Conservation (phyloP, 2,888 invertebrate genomes). For the Limnephilus lunatus region DNA sequence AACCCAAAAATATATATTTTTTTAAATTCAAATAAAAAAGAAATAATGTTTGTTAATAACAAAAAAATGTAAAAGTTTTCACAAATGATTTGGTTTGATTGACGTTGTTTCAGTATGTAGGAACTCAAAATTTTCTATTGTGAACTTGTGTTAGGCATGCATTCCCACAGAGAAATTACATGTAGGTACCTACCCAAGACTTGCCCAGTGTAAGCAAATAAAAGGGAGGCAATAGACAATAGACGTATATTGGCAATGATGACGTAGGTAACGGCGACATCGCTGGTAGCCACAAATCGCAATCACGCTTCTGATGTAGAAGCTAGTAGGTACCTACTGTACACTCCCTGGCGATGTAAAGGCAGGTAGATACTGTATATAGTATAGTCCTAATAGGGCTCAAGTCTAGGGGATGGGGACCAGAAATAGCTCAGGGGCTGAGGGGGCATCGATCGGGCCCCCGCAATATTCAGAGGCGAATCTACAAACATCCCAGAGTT, state of each 20-base stretch:
- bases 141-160: neutral
- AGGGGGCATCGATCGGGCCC: neutral
- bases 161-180: neutral
- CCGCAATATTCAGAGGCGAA: neutral
- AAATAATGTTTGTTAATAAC: too few relatives aligned
- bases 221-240: neutral
- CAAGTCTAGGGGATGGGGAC: neutral
- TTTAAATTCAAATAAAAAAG: too few relatives aligned
- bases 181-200: neutral
- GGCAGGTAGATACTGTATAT: neutral
- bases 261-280: neutral
- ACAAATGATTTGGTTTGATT: too few relatives aligned
- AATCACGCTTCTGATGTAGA: neutral
- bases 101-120: too few relatives aligned
- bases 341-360: neutral
- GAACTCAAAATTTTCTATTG: neutral
- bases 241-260: neutral
- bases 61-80: too few relatives aligned
- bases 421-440: neutral
- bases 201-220: neutral
- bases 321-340: neutral
- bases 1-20: too few relatives aligned
- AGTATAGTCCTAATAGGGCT: neutral
- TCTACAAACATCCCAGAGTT: neutral
- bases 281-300: conserved; percentile 2